phyloP scores from a whole-genome alignment of 2,113 vertebrate species.

The Thamnaconus septentrionalis region DNA sequence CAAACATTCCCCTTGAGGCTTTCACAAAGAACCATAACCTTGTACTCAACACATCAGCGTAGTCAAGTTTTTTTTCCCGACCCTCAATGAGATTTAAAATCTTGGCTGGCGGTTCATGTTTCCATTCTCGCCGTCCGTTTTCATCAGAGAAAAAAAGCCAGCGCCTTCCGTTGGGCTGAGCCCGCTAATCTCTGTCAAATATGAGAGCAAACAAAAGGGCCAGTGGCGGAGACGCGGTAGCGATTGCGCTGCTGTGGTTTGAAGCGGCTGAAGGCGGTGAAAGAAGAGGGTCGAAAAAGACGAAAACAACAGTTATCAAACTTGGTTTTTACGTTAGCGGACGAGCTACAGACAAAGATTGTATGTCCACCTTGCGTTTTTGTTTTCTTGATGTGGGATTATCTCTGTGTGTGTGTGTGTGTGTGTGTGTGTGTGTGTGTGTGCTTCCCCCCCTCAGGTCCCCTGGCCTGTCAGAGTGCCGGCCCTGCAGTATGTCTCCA shows the following conservation, averaged over 20 bases:
- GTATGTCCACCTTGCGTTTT: neutral
- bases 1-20: conserved; percentile 4
- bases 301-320: neutral
- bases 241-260: too few relatives aligned
- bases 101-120: conserved; percentile 42
- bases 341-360: neutral
- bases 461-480: conserved; percentile 35
- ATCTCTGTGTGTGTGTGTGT: too few relatives aligned
- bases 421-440: neutral
- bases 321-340: too few relatives aligned
- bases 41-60: conserved; percentile 29
- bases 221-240: too few relatives aligned
- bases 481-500: conserved; percentile 59
- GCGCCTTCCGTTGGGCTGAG: conserved; percentile 24
- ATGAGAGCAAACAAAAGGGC: conserved; percentile 28
- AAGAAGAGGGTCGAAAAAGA: neutral
- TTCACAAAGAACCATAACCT: neutral
- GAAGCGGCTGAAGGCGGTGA: too few relatives aligned
- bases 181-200: conserved; percentile 56
- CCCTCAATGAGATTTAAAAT: conserved; percentile 23
- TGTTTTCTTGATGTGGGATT: neutral
- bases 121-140: conserved; percentile 62
- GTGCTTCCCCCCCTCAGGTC: conserved; percentile 17
- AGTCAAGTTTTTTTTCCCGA: conserved; percentile 30
- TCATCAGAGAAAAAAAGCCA: conserved; percentile 45